These are phyloP conservation scores for Tokudaia muenninki DNA, from an alignment of 2,797 vertebrate genomes.

Conservation along the genomic window DNA sequence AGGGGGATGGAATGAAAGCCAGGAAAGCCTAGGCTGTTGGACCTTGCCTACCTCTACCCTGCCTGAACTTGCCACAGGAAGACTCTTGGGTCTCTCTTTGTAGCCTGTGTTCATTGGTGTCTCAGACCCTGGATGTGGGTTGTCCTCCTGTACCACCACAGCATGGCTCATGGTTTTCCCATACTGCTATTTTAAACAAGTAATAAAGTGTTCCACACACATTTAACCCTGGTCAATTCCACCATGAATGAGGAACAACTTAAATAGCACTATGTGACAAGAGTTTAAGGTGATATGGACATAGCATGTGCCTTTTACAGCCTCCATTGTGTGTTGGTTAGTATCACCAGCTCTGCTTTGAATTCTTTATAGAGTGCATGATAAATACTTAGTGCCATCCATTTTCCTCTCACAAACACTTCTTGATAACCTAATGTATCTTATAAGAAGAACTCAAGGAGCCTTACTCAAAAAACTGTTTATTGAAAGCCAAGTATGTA, in stretches of 20 bases:
- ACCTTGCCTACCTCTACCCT: not conserved
- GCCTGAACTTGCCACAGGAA: fast-evolving
- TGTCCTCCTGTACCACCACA: not conserved
- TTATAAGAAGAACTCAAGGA: not conserved
- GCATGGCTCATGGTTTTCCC: not conserved
- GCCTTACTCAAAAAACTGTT: not conserved
- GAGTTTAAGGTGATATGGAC: not conserved
- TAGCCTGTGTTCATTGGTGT: not conserved
- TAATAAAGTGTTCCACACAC: not conserved
- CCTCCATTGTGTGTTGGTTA: not conserved
- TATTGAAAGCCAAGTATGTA: not conserved
- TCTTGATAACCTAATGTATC: not conserved
- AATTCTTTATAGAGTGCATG: not conserved
- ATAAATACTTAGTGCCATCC: not conserved
- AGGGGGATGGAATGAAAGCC: not conserved
- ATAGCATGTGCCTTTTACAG: not conserved
- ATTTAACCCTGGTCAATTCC: not conserved
- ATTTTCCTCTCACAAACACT: not conserved
- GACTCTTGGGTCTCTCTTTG: not conserved
- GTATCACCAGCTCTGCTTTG: not conserved
- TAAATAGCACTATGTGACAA: not conserved
- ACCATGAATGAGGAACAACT: not conserved
- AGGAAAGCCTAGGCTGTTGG: no score
- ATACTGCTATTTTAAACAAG: not conserved
- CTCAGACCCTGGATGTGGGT: not conserved